Conservation (phyloP, 1,140 invertebrate genomes). For the Rhagoletis pomonella region DNA sequence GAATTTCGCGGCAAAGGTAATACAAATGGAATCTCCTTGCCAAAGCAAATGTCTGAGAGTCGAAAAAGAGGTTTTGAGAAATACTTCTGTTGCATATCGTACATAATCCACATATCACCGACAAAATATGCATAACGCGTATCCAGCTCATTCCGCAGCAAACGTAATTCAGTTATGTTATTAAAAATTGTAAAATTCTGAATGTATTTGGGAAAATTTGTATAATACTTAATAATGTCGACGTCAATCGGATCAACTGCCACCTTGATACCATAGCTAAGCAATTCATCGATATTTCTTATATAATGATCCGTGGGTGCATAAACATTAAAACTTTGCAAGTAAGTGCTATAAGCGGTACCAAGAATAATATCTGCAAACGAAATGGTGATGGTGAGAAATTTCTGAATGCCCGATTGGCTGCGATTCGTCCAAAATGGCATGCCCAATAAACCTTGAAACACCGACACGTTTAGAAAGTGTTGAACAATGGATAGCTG, state of each 20-base stretch:
- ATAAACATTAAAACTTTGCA: background rate
- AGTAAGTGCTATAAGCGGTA: slow-evolving; percentile 11
- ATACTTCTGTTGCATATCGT: slow-evolving; percentile 43
- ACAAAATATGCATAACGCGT: background rate
- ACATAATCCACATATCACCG: background rate
- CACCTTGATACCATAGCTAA: background rate
- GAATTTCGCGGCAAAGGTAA: slow-evolving; percentile 6
- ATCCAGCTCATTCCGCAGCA: slow-evolving; percentile 1
- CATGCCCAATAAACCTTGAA: slow-evolving; percentile 18
- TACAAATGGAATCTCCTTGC: background rate
- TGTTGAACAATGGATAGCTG: too few species aligned
- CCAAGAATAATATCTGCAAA: background rate
- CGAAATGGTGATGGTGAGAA: background rate
- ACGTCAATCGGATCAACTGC: background rate
- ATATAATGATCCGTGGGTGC: background rate
- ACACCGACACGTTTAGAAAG: background rate
- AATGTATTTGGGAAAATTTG: background rate
- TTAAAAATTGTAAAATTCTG: background rate
- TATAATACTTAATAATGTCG: background rate
- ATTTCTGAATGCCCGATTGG: background rate
- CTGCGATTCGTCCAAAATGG: background rate
- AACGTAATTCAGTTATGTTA: background rate
- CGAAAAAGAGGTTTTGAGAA: slow-evolving; percentile 36
- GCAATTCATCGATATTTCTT: background rate
- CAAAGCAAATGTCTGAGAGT: slow-evolving; percentile 38